Base-by-base conservation (phyloP, 2,888 invertebrate genomes). In the Drosophila merina region DNA sequence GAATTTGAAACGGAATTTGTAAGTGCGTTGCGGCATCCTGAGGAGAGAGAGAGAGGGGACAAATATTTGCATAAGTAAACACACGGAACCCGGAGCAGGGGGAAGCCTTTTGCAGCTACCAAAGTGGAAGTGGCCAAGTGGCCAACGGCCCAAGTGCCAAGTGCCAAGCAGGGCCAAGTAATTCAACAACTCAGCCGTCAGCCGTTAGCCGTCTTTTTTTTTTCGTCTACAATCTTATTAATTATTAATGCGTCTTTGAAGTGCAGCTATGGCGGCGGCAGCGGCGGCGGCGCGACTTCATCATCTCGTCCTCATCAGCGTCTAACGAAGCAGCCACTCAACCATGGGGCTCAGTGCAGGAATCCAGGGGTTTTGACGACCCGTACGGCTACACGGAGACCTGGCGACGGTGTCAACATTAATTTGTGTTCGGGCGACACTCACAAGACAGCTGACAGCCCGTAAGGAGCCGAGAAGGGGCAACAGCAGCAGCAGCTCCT, bases 1-100 rank as follows among this genome's bases (percentile, higher is more conserved):
- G 87, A 79, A 86, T 81, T 84, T 79, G 73, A 89, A 87, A 88
- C 81, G 75, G 86, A 88, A 89, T 89, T 76, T 67, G 73, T 75
- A 72, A 83, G 88, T 79, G 86, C 64, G 76, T 72, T 80, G 79
- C 48, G 85, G 85, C 77, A 45, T 38, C 36, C 50, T 44, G 63
- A 57, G 64, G 69, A 72, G 73, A 58, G 54, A 28, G 54, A 28
- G 28, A 74, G 72, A 67, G 70, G 45, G 69, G 73, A 76, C 86
- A 87, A 82, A 82, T 85, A 87, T 82, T 82, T 82, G 82, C 88
- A 87, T 87, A 82, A 64, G 73, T 79, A 79, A 78, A 62, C 73
- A 76, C 74, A 63, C 42, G 44, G 25, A 28, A 44, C 30, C 20
- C 30, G 40, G 9, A 28, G 30, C n/a, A 28, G 52, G 47, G 45